A percentile compares a stretch with the other conserved stretches of the same genome.
phyloP scores from a whole-genome alignment of 2,113 vertebrate species.

The Leptosomus discolor region DNA sequence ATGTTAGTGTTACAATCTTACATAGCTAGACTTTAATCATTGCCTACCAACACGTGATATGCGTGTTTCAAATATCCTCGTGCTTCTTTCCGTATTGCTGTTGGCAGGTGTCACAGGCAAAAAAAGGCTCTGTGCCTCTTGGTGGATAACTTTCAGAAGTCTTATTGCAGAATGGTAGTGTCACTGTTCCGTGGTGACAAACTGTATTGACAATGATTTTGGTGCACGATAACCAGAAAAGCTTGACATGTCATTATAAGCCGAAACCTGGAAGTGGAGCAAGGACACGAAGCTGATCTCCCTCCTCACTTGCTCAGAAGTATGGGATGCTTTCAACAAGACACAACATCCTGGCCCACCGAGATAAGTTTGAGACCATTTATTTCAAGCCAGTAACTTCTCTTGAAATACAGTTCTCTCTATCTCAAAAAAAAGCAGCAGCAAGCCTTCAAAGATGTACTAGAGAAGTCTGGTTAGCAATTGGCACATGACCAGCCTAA shows the following conservation, averaged over 20 bases:
- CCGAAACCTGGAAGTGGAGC: fast-evolving
- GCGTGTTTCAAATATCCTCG: background rate
- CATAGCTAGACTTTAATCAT: background rate
- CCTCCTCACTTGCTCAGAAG: background rate
- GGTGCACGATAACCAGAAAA: background rate
- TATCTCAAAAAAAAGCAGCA: background rate
- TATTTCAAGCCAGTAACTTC: background rate
- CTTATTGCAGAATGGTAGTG: background rate
- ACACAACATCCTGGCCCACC: background rate
- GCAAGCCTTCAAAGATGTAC: background rate
- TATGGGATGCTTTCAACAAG: background rate
- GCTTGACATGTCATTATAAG: background rate
- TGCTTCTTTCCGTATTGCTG: background rate
- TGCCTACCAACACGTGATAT: background rate
- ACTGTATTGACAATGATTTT: background rate
- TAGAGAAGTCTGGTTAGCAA: background rate
- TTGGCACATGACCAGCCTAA: background rate
- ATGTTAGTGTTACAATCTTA: background rate
- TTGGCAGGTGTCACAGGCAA: background rate
- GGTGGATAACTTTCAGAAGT: background rate
- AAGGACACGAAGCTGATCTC: background rate
- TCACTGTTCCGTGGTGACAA: background rate
- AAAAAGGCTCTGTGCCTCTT: background rate
- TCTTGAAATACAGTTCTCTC: background rate
- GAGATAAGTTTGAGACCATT: background rate